Conservation (phyloP, 2,888 invertebrate genomes). For the Ormia ochracea region DNA sequence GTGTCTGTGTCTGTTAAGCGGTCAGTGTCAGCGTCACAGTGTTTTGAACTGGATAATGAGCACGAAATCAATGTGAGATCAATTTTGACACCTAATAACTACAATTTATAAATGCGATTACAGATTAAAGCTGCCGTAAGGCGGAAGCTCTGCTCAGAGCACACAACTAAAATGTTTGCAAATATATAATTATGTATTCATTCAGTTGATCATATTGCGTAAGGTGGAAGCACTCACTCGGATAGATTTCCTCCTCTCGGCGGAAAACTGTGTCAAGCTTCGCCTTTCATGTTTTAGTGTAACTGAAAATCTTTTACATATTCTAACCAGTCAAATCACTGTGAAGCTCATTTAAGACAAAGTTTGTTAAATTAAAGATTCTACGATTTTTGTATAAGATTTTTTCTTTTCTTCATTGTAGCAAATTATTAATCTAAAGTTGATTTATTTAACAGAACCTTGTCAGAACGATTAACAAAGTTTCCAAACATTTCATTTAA, state of each 20-base stretch:
- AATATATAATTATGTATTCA: too few relatives aligned
- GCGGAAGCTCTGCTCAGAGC: neutral
- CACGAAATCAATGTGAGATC: constrained; percentile 47
- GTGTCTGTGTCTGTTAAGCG: constrained; percentile 58
- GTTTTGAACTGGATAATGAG: constrained; percentile 59
- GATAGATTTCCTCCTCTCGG: too few relatives aligned
- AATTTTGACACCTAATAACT: constrained; percentile 36
- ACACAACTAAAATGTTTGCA: neutral
- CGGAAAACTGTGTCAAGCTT: too few relatives aligned
- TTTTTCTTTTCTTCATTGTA: too few relatives aligned
- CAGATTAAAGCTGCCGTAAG: neutral
- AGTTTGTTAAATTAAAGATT: too few relatives aligned
- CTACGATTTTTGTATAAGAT: too few relatives aligned
- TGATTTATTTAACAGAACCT: neutral
- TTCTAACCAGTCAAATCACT: too few relatives aligned
- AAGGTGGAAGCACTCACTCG: too few relatives aligned
- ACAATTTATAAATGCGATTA: neutral
- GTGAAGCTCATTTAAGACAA: too few relatives aligned
- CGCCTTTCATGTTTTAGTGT: too few relatives aligned
- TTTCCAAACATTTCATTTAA: neutral
- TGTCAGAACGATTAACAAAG: neutral
- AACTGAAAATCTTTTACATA: too few relatives aligned
- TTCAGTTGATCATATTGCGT: too few relatives aligned
- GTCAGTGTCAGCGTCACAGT: constrained; percentile 62
- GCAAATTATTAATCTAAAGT: neutral